Percentiles rank a stretch among this genome's conserved stretches.
phyloP scores from a whole-genome alignment of 2,113 vertebrate species.

The Cyphomyrus plagiostoma region DNA sequence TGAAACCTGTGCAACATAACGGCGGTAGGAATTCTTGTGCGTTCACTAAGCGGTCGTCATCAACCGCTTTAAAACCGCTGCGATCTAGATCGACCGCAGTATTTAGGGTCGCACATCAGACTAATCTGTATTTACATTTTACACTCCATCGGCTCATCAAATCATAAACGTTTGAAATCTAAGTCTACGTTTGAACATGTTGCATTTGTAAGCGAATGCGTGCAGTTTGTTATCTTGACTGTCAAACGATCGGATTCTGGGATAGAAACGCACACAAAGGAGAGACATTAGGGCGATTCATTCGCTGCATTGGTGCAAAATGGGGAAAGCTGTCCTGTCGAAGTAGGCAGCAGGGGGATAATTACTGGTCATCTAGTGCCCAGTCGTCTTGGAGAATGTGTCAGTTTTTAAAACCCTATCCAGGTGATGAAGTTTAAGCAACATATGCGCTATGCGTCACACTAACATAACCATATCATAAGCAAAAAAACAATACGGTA shows the following conservation, averaged over 20 bases:
- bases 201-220: neutral
- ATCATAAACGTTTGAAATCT: neutral
- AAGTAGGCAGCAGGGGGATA: neutral
- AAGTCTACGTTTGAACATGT: neutral
- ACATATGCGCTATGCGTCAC: constrained; percentile 21
- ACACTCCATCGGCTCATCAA: neutral
- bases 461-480: neutral
- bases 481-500: neutral
- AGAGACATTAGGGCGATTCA: neutral
- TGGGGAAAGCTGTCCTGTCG: neutral
- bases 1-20: neutral
- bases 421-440: constrained; percentile 16
- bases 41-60: neutral
- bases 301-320: neutral
- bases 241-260: neutral
- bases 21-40: neutral
- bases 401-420: constrained; percentile 15
- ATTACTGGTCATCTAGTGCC: constrained; percentile 1
- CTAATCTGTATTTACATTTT: neutral
- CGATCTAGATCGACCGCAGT: neutral
- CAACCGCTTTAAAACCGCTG: neutral
- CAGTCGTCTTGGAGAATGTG: constrained; percentile 1
- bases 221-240: neutral
- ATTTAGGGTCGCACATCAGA: neutral
- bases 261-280: neutral